Evolutionary conservation across 2,888 invertebrate species (phyloP), one percentile per base, ranked within the genome.

Genomic region (Pemphredon lugubris): DNA sequence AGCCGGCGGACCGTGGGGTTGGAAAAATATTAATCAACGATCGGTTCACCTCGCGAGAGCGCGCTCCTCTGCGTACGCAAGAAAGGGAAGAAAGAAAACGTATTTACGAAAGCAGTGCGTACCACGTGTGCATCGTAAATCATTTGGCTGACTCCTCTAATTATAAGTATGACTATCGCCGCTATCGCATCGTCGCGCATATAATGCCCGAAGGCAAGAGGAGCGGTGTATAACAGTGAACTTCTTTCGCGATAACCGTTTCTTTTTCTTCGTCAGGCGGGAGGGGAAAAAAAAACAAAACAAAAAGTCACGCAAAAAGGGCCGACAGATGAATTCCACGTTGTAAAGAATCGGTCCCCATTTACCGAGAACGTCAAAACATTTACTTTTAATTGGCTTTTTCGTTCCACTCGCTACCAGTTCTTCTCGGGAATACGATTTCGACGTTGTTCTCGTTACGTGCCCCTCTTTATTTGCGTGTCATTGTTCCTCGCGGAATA

Each of bases 131-230:
- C 77, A 75, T 67, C 83, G 84, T 87, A 87, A 87, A 87, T 87
- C 87, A 87, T 85, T 83, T 77, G 77, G 73, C 79, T 81, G 83
- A 83, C 85, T 86, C 80, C 84, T 87, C 83, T 87, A 87, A 87
- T 87, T 87, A 87, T 87, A 85, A 87, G 86, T 83, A 87, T 82
- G 85, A 84, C 84, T 86, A 83, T 83, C 82, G 78, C 73, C 68
- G 83, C 85, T 82, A 84, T 86, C 84, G 83, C 76, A 77, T 71
- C 75, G 82, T 81, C 75, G 84, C 82, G 73, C 79, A 57, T 77
- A 74, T 69, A 84, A 83, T 83, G 83, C 82, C 77, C 75, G 76
- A 69, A 81, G 84, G 78, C 78, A 16, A 11, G n/a, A 11, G 50
- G 2, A 30, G 7, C 7, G 26, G 40, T 57, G n/a, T n/a, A n/a